Evolutionary conservation across 1,140 invertebrate genomes (phyloP), one percentile per base, ranked within the genome.

Genomic region (Drosophila aff.): DNA sequence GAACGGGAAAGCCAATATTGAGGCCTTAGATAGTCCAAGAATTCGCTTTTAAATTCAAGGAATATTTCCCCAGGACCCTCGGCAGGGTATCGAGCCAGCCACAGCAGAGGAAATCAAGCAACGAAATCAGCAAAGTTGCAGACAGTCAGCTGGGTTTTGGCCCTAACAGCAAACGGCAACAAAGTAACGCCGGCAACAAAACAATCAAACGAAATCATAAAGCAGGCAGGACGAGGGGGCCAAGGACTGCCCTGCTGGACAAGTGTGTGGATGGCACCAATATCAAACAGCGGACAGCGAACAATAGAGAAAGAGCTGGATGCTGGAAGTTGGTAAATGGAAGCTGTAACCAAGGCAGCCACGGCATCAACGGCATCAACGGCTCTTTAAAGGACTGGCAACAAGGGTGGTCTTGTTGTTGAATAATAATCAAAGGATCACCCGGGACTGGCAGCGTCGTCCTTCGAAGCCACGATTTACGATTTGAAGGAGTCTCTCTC

Each of bases 81-180:
- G 28, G 28, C 15, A 69, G 67, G 23, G 67, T 28, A 69, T 68
- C 38, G 21, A 43, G 8, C 8, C 15, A 38, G 38, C 38, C 38
- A 65, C 75, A 59, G 71, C 46, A 61, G 53, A 33, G 73, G 43
- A 75, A 63, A 60, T 57, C 67, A 66, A 64, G 60, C 47, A 81
- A 74, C 63, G 79, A 84, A 81, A 84, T 86, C 82, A 86, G 71
- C 64, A 82, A 85, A 78, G 57, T 86, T 86, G 64, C 82, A 84
- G 68, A 85, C 79, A 79, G 64, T 71, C 81, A 83, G 60, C 62
- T 73, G 66, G 64, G 62, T 55, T 57, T 57, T 63, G 41, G 62
- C 38, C 66, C 76, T 60, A 46, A 76, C 31, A 50, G 50, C 50
- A 50, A 62, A 49, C 13, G 46, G 36, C 61, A 47, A 60, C 53